These are phyloP conservation scores for Callaeas wilsoni DNA, from an alignment of 2,113 vertebrate genomes.

Conservation along the genomic window DNA sequence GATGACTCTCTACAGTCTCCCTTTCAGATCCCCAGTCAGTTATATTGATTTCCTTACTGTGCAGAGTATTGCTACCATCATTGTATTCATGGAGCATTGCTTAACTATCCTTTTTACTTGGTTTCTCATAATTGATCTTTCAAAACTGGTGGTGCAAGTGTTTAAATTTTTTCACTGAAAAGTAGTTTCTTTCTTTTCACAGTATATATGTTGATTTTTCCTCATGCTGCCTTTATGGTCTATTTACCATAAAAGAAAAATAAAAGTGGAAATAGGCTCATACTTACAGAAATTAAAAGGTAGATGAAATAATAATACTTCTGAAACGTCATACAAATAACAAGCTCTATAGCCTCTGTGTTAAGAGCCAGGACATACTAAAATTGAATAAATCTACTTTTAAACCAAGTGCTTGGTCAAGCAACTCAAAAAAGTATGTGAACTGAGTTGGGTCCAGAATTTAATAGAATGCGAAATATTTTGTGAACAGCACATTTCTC, in stretches of 20 bases:
- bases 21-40: not conserved
- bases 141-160: not conserved
- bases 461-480: not conserved
- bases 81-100: not conserved
- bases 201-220: not conserved
- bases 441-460: not conserved
- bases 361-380: not conserved
- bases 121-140: not conserved
- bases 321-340: not conserved
- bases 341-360: not conserved
- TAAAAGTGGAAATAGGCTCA: not conserved
- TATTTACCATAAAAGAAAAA: not conserved
- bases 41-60: not conserved
- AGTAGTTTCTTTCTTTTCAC: not conserved
- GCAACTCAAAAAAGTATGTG: not conserved
- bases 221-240: not conserved
- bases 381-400: not conserved
- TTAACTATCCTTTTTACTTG: not conserved
- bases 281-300: not conserved
- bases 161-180: not conserved
- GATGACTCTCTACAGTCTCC: not conserved
- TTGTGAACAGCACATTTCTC: not conserved
- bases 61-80: not conserved
- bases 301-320: not conserved
- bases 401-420: not conserved